A percentile compares a stretch with the other conserved stretches of the same genome.
phyloP scores from a whole-genome alignment of 2,888 invertebrate species.

The Phyllotreta cruciferae region DNA sequence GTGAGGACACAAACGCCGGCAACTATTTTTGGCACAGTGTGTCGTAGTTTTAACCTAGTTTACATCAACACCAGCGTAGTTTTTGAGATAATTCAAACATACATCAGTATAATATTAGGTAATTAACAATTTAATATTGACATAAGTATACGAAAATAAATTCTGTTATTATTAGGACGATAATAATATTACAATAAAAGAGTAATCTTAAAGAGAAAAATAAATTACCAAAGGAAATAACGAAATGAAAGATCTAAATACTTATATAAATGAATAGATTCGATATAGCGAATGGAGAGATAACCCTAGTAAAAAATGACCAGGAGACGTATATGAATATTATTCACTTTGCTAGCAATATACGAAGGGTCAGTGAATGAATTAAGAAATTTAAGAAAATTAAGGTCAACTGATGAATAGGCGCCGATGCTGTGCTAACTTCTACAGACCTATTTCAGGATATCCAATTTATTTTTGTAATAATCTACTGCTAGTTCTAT shows the following conservation, averaged over 20 bases:
- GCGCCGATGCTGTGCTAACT: conserved; percentile 31
- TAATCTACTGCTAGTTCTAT: conserved; percentile 23
- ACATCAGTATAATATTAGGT: too few species aligned
- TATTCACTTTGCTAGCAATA: conserved; percentile 21
- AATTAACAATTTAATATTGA: too few species aligned
- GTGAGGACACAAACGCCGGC: neutral
- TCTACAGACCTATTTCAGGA: conserved; percentile 27
- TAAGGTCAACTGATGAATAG: conserved; percentile 35
- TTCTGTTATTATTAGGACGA: too few species aligned
- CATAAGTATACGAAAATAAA: too few species aligned
- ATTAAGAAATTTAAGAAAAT: conserved; percentile 31
- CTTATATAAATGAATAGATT: too few species aligned
- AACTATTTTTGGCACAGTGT: conserved; percentile 10
- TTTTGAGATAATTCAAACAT: too few species aligned
- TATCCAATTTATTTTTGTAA: conserved; percentile 28
- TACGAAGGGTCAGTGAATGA: conserved; percentile 37
- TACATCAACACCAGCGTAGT: neutral
- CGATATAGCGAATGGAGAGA: too few species aligned
- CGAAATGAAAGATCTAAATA: too few species aligned
- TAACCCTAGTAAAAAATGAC: too few species aligned
- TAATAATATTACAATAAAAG: too few species aligned
- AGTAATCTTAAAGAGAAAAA: too few species aligned
- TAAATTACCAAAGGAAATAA: too few species aligned
- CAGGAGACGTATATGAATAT: conserved; percentile 3
- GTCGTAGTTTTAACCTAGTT: conserved; percentile 4